Conservation (phyloP, 2,797 vertebrate genomes). For the Hydrophis major region DNA sequence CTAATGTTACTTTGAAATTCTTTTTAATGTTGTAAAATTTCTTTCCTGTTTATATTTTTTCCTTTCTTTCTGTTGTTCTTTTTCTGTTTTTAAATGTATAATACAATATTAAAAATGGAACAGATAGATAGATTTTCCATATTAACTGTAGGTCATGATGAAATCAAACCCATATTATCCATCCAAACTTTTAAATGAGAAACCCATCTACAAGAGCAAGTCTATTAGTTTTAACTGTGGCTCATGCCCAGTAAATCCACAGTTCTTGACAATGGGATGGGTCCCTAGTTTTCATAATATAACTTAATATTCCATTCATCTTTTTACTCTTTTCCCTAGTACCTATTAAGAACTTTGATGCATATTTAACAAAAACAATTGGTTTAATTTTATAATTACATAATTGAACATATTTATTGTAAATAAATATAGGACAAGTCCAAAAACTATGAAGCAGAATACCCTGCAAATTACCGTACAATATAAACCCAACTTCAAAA, state of each 20-base stretch:
- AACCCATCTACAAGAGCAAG: not conserved
- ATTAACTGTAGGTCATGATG: not conserved
- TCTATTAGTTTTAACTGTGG: not conserved
- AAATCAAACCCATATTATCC: not conserved
- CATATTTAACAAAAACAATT: not conserved
- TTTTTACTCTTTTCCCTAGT: not conserved
- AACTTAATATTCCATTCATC: not conserved
- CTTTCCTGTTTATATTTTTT: not conserved
- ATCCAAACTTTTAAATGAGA: not conserved
- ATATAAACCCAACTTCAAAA: not conserved
- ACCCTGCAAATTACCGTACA: not conserved
- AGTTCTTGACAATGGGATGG: not conserved
- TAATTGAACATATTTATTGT: not conserved
- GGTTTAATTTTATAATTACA: not conserved
- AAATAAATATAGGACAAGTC: not conserved
- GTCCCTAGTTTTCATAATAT: not conserved
- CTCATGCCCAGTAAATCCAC: not conserved
- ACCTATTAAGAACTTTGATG: not conserved
- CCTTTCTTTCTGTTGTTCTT: not conserved
- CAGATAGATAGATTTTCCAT: not conserved
- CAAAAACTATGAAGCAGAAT: not conserved
- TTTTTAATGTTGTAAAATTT: not conserved
- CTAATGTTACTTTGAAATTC: not conserved
- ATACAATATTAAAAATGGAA: not conserved
- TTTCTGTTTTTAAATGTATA: not conserved